Evolutionary conservation across 2,888 invertebrate species (phyloP).

Genomic region (Lycophotia porphyrea): DNA sequence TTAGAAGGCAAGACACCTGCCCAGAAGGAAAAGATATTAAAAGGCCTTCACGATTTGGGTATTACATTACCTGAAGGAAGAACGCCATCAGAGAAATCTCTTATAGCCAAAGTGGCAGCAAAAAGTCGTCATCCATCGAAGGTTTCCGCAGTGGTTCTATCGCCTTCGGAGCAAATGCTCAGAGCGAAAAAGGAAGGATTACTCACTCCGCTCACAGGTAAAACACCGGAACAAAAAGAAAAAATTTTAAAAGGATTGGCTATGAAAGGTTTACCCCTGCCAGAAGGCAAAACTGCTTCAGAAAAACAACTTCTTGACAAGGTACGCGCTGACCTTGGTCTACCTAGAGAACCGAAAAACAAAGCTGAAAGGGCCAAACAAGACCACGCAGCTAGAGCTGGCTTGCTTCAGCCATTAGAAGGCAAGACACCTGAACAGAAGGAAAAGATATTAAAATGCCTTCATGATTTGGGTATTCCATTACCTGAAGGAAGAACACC

Average conservation of each 20-base stretch:
- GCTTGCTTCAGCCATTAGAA: conserved; percentile 6
- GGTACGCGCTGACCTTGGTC: conserved; percentile 24
- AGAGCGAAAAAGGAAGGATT: background rate
- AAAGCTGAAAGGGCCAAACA: conserved; percentile 20
- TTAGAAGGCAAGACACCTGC: background rate
- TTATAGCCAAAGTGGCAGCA: background rate
- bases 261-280: conserved; percentile 46
- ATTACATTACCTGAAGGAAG: background rate
- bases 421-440: conserved; percentile 61
- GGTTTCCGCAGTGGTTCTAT: background rate
- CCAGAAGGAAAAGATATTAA: background rate
- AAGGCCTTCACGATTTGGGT: background rate
- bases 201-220: background rate
- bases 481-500: conserved; percentile 37
- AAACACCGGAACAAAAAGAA: conserved; percentile 64
- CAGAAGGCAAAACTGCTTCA: conserved; percentile 63
- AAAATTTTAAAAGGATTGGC: conserved; percentile 49
- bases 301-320: conserved; percentile 50
- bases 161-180: background rate
- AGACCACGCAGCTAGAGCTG: background rate
- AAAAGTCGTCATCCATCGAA: background rate
- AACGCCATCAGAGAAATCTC: background rate
- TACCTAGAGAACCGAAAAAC: conserved; percentile 16
- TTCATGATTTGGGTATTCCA: too few species aligned
- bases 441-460: too few species aligned